Evolutionary conservation across 1,140 invertebrate genomes (phyloP).

Genomic region (Meteorus sp.): DNA sequence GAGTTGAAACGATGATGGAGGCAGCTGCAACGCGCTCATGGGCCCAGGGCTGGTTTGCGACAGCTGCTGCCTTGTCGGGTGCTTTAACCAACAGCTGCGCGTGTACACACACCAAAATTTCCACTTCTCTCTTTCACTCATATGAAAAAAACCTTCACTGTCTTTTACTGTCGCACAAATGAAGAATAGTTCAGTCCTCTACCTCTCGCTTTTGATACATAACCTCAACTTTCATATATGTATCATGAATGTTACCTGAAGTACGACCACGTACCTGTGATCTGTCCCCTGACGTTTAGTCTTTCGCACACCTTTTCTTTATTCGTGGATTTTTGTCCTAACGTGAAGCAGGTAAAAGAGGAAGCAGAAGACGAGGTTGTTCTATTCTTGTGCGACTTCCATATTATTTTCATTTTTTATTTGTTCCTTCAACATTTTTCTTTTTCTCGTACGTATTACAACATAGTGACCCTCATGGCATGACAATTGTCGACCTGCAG

Average conservation of each 20-base stretch:
- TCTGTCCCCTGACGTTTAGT: no score
- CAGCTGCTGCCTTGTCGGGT: slow-evolving; percentile 32
- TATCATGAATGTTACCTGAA: slow-evolving; percentile 13
- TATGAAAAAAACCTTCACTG: no score
- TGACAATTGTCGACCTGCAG: slow-evolving; percentile 1
- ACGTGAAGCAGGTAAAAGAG: slow-evolving; percentile 10
- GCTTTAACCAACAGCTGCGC: slow-evolving; percentile 40
- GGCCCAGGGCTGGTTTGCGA: slow-evolving; percentile 27
- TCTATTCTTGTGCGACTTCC: neutral
- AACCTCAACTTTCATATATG: slow-evolving; percentile 17
- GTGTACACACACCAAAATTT: slow-evolving; percentile 13
- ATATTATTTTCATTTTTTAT: neutral
- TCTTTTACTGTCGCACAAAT: no score
- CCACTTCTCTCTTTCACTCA: slow-evolving; percentile 23
- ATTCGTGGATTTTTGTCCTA: slow-evolving; percentile 12
- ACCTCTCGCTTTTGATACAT: slow-evolving; percentile 18
- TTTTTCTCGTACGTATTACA: neutral
- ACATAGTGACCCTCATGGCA: neutral
- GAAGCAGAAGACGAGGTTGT: neutral
- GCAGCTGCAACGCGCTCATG: slow-evolving; percentile 37
- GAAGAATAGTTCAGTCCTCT: no score
- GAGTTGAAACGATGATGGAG: slow-evolving; percentile 20
- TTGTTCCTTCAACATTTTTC: neutral
- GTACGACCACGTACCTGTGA: neutral
- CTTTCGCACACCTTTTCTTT: no score